Evolutionary conservation across 2,797 vertebrate genomes (phyloP).

Genomic region (Cynopterus sphinx): DNA sequence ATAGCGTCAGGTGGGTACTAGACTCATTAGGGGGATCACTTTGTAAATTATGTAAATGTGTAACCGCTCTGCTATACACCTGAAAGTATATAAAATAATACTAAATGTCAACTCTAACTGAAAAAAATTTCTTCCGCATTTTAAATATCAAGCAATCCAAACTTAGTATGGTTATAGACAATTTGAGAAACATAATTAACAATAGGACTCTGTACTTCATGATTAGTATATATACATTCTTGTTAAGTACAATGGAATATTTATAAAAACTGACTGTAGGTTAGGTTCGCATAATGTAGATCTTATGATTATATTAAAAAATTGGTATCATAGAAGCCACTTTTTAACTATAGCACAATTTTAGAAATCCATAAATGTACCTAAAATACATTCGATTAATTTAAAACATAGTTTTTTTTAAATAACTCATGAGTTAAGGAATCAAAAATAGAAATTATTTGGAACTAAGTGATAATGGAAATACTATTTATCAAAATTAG

Average conservation of each 20-base stretch:
- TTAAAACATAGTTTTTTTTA: constrained; percentile 29
- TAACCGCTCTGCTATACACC: too few species aligned
- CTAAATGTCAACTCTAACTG: too few species aligned
- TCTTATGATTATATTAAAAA: not conserved
- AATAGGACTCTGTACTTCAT: not conserved
- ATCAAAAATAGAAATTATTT: constrained; percentile 14
- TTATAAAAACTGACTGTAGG: not conserved
- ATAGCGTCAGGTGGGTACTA: too few species aligned
- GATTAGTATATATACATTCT: not conserved
- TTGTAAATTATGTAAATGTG: too few species aligned
- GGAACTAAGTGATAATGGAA: not conserved
- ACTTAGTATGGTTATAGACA: not conserved
- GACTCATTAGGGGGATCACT: too few species aligned
- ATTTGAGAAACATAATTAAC: not conserved
- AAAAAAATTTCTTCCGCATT: not conserved
- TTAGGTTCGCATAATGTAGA: not conserved
- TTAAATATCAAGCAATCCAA: not conserved
- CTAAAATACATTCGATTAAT: constrained; percentile 10
- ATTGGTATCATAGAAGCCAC: not conserved
- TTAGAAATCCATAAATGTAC: constrained; percentile 2
- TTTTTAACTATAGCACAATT: not conserved
- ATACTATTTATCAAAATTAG: not conserved
- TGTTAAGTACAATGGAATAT: not conserved
- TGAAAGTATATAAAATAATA: too few species aligned
- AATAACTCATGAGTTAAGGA: not conserved